Evolutionary conservation across 2,888 invertebrate species (phyloP).

Genomic region (Nemotelus nigrinus): DNA sequence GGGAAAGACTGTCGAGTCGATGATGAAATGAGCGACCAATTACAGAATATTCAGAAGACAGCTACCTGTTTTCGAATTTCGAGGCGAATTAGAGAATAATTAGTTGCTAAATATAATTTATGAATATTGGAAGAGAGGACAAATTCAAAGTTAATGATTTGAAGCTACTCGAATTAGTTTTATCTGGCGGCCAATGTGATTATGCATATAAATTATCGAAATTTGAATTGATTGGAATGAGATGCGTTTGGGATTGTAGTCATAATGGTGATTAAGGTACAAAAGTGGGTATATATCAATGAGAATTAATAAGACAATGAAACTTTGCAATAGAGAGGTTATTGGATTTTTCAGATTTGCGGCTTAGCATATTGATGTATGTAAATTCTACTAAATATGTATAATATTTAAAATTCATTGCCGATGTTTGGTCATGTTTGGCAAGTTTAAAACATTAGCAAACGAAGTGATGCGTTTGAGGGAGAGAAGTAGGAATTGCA

Average conservation of each 20-base stretch:
- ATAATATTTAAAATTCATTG: too few species aligned
- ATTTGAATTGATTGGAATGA: background rate
- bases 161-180: slow-evolving; percentile 36
- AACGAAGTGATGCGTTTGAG: too few species aligned
- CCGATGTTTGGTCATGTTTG: too few species aligned
- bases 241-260: background rate
- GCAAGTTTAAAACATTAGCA: too few species aligned
- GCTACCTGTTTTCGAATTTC: slow-evolving; percentile 34
- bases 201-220: slow-evolving; percentile 5
- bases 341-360: too few species aligned
- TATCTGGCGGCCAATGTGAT: background rate
- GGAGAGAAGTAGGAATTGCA: too few species aligned
- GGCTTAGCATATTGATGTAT: too few species aligned
- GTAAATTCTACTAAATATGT: too few species aligned
- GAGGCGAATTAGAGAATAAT: slow-evolving; percentile 10
- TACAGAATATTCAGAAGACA: slow-evolving; percentile 2
- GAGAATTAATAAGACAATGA: background rate
- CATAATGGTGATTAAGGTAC: background rate
- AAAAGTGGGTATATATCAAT: background rate
- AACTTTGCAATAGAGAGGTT: too few species aligned
- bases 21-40: slow-evolving; percentile 7
- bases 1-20: background rate
- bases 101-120: slow-evolving; percentile 34
- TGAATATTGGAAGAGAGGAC: slow-evolving; percentile 20
- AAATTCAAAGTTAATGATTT: slow-evolving; percentile 36